phyloP scores from a whole-genome alignment of 2,797 vertebrate species.

The Sebastes hopkinsi region DNA sequence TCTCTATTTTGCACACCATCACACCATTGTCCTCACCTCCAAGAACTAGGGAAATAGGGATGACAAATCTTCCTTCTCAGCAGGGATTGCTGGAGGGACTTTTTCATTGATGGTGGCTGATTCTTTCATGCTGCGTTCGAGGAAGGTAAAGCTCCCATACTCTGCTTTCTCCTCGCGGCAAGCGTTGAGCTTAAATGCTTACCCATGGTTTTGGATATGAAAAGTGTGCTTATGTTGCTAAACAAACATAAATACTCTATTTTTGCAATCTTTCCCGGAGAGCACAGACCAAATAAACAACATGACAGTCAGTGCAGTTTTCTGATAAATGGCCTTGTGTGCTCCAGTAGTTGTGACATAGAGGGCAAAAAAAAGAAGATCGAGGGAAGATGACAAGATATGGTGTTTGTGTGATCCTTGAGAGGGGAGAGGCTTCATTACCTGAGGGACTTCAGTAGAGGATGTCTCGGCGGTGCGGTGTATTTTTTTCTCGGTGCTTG shows the following conservation, averaged over 20 bases:
- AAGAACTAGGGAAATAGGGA: constrained; percentile 24
- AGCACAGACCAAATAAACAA: constrained; percentile 30
- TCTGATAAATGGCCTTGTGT: constrained; percentile 44
- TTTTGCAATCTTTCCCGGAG: constrained; percentile 17
- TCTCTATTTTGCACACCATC: constrained; percentile 26
- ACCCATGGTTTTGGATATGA: constrained; percentile 19
- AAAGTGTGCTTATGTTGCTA: constrained; percentile 27
- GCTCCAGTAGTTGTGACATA: constrained; percentile 40
- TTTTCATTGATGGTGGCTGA: constrained; percentile 35
- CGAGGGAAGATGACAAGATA: constrained; percentile 61
- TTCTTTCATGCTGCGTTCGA: constrained; percentile 39
- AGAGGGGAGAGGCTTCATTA: constrained; percentile 66
- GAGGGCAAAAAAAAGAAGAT: constrained; percentile 25
- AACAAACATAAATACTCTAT: constrained; percentile 34
- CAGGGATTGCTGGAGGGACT: constrained; percentile 47
- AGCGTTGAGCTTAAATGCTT: constrained; percentile 14
- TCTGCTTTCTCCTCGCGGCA: constrained; percentile 9
- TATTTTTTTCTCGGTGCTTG: constrained; percentile 43
- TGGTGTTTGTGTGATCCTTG: constrained; percentile 54
- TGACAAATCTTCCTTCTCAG: constrained; percentile 47
- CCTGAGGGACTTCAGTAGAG: constrained; percentile 53
- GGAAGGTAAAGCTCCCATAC: constrained; percentile 12
- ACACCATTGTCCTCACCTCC: constrained; percentile 31
- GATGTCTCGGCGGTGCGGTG: constrained; percentile 11
- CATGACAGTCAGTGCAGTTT: constrained; percentile 25